Conservation (phyloP, 1,140 invertebrate species). For the Drosophila prosaltans region DNA sequence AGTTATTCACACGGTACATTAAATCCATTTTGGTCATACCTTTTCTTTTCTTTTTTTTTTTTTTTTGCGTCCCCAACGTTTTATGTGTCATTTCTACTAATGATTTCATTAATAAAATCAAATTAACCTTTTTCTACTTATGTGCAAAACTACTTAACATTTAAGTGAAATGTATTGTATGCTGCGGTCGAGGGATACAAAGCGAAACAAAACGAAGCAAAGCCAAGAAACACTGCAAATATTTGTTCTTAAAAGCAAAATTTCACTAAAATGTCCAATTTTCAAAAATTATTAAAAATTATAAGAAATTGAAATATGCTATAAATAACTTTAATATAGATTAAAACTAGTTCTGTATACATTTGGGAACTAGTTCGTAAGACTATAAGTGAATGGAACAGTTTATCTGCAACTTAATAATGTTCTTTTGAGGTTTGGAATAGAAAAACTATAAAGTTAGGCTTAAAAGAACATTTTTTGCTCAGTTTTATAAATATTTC, state of each 20-base stretch:
- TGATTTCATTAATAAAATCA: constrained; percentile 80
- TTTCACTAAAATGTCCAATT: background rate
- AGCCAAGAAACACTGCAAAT: constrained; percentile 13
- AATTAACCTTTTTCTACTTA: constrained; percentile 54
- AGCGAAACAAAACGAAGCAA: background rate
- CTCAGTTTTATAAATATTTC: no score
- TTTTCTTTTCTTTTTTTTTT: background rate
- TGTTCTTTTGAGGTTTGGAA: no score
- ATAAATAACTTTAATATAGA: no score
- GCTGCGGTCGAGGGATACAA: constrained; percentile 9
- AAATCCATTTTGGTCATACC: constrained; percentile 37
- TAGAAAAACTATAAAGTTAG: no score
- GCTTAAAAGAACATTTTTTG: no score
- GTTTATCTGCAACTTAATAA: no score
- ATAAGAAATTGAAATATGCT: no score
- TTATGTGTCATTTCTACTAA: constrained; percentile 59
- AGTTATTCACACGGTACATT: constrained; percentile 70
- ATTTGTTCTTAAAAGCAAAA: background rate
- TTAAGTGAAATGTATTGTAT: constrained; percentile 59
- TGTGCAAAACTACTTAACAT: constrained; percentile 60
- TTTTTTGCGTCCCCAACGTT: constrained; percentile 17
- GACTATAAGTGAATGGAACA: no score
- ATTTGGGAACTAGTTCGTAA: no score
- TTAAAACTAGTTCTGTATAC: no score
- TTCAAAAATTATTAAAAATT: no score